Evolutionary conservation across 1,140 invertebrate genomes (phyloP), one percentile per base, ranked within the genome.

Genomic region (Steinernema khuongi): DNA sequence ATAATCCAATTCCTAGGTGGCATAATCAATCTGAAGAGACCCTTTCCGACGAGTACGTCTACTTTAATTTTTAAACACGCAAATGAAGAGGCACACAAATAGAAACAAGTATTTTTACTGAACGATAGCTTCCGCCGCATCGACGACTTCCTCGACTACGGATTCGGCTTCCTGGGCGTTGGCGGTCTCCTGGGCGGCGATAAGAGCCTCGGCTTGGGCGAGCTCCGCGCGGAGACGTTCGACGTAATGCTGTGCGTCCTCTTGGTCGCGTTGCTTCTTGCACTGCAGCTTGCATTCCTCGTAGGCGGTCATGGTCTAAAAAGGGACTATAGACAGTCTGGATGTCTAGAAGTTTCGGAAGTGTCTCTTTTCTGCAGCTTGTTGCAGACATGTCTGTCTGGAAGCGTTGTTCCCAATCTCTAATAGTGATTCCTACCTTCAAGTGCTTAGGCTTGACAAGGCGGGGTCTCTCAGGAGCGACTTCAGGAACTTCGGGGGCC

Each of bases 201-300:
- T 60, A 4, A 60, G 50, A 14, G 50, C 14, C 50, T 60, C 50
- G 50, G 50, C 50, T 11, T 60, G 50, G 50, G 50, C 50, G 50
- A 60, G 50, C 26, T 60, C 50, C 14, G 11, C 19, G 50, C 50
- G 50, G 4, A 60, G 50, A 22, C 50, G 50, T 26, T 60, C 11
- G 11, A 60, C 50, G 50, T 60, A 60, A 7, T 60, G 50, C 19
- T 60, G 50, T 2, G 50, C 50, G 22, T 60, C 50, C 26, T 60
- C 50, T 22, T 60, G 50, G 50, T 60, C 50, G 50, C 50, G 50
- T 22, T 60, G 50, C 50, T 60, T 60, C 50, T 60, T 60, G 50
- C 50, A 60, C 50, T 60, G 50, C 11, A 60, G 19, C 19, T 60
- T 60, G 50, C 50, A 60, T 26, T 60, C 50, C 50, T 60, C 50